Conservation (phyloP, 2,797 vertebrate genomes). For the Eurystomus glaucurus region DNA sequence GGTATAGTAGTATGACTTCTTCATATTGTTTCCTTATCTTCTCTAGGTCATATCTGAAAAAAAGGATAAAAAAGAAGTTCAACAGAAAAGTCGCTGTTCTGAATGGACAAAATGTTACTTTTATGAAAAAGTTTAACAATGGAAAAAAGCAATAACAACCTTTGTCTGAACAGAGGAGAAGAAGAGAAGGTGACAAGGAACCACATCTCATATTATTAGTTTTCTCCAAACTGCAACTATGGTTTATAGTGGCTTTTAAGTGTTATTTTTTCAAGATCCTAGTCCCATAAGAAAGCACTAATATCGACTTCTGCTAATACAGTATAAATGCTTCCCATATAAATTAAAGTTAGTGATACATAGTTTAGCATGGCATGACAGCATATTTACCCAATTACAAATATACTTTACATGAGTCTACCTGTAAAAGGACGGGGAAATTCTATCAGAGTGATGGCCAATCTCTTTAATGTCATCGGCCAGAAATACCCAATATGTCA, state of each 20-base stretch:
- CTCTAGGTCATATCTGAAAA: not conserved
- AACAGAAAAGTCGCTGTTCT: not conserved
- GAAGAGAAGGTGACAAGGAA: not conserved
- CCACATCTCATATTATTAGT: not conserved
- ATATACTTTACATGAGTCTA: not conserved
- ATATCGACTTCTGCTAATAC: conserved; percentile 32
- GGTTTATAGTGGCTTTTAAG: not conserved
- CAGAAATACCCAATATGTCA: not conserved
- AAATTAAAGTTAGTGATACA: conserved; percentile 3
- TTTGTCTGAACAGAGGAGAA: not conserved
- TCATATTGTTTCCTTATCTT: not conserved
- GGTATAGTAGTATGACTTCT: not conserved
- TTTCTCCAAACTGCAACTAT: not conserved
- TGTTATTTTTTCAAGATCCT: not conserved
- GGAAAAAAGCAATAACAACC: not conserved
- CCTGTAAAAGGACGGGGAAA: not conserved
- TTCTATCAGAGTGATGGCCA: not conserved
- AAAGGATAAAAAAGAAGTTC: not conserved
- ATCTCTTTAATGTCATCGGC: not conserved
- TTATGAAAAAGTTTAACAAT: not conserved
- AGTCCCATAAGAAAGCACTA: not conserved
- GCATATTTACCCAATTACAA: not conserved
- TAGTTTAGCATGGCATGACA: conserved; percentile 17
- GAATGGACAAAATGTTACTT: not conserved
- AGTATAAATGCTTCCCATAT: not conserved